These are phyloP conservation scores for Caerostris darwini DNA, from an alignment of 1,140 invertebrate species.

Conservation along the genomic window DNA sequence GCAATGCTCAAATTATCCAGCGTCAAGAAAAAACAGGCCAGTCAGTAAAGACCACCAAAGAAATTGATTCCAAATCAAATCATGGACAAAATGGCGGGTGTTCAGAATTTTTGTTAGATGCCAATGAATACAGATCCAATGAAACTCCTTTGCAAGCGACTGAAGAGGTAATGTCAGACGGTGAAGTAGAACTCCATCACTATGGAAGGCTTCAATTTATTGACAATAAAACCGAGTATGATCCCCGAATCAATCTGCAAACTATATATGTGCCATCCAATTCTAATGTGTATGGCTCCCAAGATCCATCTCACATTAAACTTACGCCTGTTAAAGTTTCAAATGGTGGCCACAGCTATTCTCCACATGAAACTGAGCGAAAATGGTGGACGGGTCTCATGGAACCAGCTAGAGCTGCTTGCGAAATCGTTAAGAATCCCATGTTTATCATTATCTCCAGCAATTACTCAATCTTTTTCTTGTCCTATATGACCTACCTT, in stretches of 20 bases:
- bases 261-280: constrained; percentile 19
- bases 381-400: constrained; percentile 10
- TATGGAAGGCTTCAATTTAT: constrained; percentile 58
- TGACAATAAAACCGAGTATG: constrained; percentile 29
- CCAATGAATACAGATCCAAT: neutral
- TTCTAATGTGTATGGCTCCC: neutral
- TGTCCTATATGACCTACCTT: constrained; percentile 77
- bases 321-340: neutral
- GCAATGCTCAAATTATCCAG: neutral
- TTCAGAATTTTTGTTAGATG: neutral
- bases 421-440: constrained; percentile 69
- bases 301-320: neutral
- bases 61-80: neutral
- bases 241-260: constrained; percentile 60
- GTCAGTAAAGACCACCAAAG: neutral
- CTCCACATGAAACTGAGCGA: neutral
- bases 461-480: constrained; percentile 72
- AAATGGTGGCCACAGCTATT: neutral
- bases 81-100: neutral
- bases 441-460: constrained; percentile 75
- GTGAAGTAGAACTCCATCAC: neutral
- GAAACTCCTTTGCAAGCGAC: neutral
- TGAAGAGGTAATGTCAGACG: neutral
- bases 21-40: neutral
- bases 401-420: constrained; percentile 38